phyloP scores from a whole-genome alignment of 2,888 invertebrate genomes.

The Lacanobia wlatinum region DNA sequence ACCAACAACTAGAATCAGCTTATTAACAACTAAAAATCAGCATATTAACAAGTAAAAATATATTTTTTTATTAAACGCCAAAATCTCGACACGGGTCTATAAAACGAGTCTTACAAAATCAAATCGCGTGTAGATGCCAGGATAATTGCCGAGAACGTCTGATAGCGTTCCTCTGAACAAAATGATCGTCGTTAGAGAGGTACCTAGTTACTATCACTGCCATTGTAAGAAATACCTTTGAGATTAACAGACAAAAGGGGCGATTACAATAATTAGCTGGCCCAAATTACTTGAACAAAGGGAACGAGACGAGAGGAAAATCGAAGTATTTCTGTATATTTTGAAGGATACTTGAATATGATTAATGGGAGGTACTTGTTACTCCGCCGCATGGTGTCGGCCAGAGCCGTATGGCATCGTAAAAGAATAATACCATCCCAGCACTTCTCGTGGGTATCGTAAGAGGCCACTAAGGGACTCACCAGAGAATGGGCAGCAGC shows the following conservation, averaged over 20 bases:
- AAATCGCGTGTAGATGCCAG: slow-evolving; percentile 29
- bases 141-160: slow-evolving; percentile 33
- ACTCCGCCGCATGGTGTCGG: too few relatives aligned
- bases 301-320: slow-evolving; percentile 22
- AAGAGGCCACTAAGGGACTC: too few relatives aligned
- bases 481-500: too few relatives aligned
- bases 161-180: slow-evolving; percentile 41
- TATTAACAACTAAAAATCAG: too few relatives aligned
- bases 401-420: too few relatives aligned
- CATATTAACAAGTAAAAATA: too few relatives aligned
- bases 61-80: too few relatives aligned
- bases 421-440: too few relatives aligned
- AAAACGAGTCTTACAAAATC: slow-evolving; percentile 25
- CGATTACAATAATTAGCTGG: slow-evolving; percentile 61
- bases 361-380: too few relatives aligned
- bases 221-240: slow-evolving; percentile 52
- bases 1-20: background rate
- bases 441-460: too few relatives aligned
- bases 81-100: background rate
- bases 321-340: slow-evolving; percentile 18
- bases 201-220: slow-evolving; percentile 36
- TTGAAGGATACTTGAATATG: background rate
- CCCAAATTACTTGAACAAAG: slow-evolving; percentile 46
- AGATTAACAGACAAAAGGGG: slow-evolving; percentile 63
- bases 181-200: slow-evolving; percentile 57